Evolutionary conservation across 1,140 invertebrate genomes (phyloP), one percentile per base, ranked within the genome.

Genomic region (Tachypleus tridentatus): DNA sequence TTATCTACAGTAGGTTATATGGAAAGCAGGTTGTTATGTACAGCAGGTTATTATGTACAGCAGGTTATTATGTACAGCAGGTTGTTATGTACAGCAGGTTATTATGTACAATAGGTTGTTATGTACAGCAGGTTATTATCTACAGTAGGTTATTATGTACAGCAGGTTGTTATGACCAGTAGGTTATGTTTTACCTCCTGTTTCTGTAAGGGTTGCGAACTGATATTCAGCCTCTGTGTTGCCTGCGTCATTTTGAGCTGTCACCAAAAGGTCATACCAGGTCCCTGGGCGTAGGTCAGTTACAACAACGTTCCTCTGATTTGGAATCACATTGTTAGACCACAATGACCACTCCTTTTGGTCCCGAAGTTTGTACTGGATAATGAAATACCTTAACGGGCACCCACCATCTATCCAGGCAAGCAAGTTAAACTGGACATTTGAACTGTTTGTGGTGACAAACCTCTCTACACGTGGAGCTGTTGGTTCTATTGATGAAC

Each of bases 331-430:
- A 74, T 91, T 90, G 75, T 93, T 94, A 5, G 90, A 91, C 29
- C 93, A 91, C 76, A 93, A 88, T 71, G 88, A 92, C 91, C 91
- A 95, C 81, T 94, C 91, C 64, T 70, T 79, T 79, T 70, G 76
- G 0, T 47, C 60, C 5, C 65, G 57, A 5, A 64, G 90, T 78
- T 94, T 94, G 77, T 96, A 91, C 78, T 95, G 91, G 51, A 98
- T 89, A 62, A 95, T 91, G 77, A 95, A 98, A 74, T 93, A 93
- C 58, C 89, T 84, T 86, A 98, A 95, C 3, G 92, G 90, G 77
- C 95, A 98, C 50, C 93, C 93, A 65, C 92, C 92, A 76, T 94
- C 91, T 62, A 87, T 86, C 94, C 94, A 98, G 62, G 91, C 87
- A 72, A 86, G 89, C 58, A 98, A 82, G 73, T 94, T 91, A 59